These are phyloP conservation scores for Epicampocera succincta DNA, from an alignment of 2,888 invertebrate genomes.

Conservation along the genomic window DNA sequence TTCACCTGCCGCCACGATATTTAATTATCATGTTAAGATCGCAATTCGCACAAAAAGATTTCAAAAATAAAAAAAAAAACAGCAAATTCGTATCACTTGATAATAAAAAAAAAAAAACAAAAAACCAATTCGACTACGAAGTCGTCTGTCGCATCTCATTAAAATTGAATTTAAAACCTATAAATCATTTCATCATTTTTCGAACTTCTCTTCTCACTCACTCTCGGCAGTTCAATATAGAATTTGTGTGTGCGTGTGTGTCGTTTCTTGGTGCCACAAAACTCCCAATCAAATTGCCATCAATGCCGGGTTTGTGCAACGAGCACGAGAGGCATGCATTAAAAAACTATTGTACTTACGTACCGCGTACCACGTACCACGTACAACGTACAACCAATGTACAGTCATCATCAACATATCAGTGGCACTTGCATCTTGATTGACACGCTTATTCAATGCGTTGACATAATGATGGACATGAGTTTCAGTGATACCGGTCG, in stretches of 20 bases:
- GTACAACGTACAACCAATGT: constrained; percentile 41
- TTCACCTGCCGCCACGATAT: neutral
- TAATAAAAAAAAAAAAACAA: no score
- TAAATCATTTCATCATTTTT: constrained; percentile 67
- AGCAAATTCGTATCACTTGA: neutral
- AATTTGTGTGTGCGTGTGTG: neutral
- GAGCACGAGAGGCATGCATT: constrained; percentile 7
- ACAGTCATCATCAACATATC: constrained; percentile 71
- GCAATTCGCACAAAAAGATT: constrained; percentile 39
- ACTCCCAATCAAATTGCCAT: constrained; percentile 35
- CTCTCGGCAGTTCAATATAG: neutral
- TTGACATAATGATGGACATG: constrained; percentile 82
- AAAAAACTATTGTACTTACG: constrained; percentile 48
- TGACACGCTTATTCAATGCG: constrained; percentile 81
- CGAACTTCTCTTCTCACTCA: constrained; percentile 28
- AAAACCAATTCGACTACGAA: no score
- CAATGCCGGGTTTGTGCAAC: neutral
- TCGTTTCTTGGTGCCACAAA: constrained; percentile 34
- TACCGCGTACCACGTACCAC: no score
- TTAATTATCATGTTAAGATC: constrained; percentile 51
- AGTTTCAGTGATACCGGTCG: constrained; percentile 57
- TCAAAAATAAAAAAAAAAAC: constrained; percentile 2
- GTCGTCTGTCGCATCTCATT: constrained; percentile 65
- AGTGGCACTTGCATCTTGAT: constrained; percentile 81
- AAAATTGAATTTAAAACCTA: constrained; percentile 67